phyloP scores from a whole-genome alignment of 2,888 invertebrate species.

The Diogma glabrata region DNA sequence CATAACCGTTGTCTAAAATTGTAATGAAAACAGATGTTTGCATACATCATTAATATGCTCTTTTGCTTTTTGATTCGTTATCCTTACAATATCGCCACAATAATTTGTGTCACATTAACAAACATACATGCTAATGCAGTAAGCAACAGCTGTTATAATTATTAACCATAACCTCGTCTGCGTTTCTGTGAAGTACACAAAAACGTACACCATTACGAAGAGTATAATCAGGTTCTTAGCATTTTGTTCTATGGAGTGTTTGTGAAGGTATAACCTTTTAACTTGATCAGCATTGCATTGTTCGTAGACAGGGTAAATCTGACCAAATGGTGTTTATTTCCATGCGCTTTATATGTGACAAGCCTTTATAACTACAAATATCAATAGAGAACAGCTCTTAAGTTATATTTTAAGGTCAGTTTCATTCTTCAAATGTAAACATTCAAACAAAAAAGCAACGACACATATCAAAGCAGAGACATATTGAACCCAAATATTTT shows the following conservation, averaged over 20 bases:
- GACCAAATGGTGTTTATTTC: too few relatives aligned
- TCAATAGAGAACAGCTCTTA: too few relatives aligned
- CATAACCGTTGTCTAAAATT: background rate
- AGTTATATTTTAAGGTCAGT: too few relatives aligned
- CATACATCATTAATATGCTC: background rate
- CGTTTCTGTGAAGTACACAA: background rate
- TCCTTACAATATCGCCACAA: background rate
- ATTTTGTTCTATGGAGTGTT: background rate
- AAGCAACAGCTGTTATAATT: background rate
- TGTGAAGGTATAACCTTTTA: too few relatives aligned
- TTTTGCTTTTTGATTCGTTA: background rate
- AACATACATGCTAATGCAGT: background rate
- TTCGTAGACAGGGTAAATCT: too few relatives aligned
- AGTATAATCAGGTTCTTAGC: background rate
- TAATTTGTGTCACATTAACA: background rate
- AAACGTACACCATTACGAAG: background rate
- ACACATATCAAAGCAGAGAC: too few relatives aligned
- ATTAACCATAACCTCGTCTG: background rate
- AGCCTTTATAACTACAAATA: too few relatives aligned
- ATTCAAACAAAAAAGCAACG: too few relatives aligned
- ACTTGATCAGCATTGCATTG: background rate
- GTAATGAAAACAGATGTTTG: background rate
- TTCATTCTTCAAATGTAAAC: too few relatives aligned
- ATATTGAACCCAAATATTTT: too few relatives aligned
- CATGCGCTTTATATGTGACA: too few relatives aligned